Conservation (phyloP, 1,140 invertebrate genomes). For the Phenacoccus solenopsis region DNA sequence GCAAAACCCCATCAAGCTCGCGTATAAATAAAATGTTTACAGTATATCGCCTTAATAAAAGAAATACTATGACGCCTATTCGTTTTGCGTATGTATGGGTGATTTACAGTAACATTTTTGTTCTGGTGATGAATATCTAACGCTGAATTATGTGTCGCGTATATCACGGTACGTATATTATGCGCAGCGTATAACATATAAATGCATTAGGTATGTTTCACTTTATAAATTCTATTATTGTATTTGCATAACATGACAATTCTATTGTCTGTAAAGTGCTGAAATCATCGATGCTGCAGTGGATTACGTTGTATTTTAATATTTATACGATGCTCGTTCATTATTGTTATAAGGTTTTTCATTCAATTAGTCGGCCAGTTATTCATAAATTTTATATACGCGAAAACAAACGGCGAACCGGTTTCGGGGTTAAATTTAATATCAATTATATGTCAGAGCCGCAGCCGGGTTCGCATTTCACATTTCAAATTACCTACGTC, state of each 20-base stretch:
- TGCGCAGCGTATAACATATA: slow-evolving; percentile 12
- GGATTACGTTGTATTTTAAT: slow-evolving; percentile 12
- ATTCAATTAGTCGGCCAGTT: slow-evolving; percentile 6
- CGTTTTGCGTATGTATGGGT: not conserved
- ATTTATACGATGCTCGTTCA: slow-evolving; percentile 12
- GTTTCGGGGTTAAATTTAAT: not conserved
- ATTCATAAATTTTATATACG: slow-evolving; percentile 9
- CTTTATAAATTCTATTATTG: slow-evolving; percentile 17
- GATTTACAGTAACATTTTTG: slow-evolving; percentile 15
- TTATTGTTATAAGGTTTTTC: slow-evolving; percentile 8
- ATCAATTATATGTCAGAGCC: too few relatives aligned
- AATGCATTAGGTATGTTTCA: slow-evolving; percentile 15
- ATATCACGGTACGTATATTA: slow-evolving; percentile 11
- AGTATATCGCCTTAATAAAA: slow-evolving; percentile 14
- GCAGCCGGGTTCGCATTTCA: not conserved
- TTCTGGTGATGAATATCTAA: slow-evolving; percentile 14
- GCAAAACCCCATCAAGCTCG: not conserved
- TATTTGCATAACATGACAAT: slow-evolving; percentile 17
- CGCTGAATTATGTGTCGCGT: slow-evolving; percentile 16
- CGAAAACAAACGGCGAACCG: not conserved
- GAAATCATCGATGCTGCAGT: slow-evolving; percentile 15
- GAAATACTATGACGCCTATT: slow-evolving; percentile 15
- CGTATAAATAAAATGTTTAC: slow-evolving; percentile 13
- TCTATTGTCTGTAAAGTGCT: slow-evolving; percentile 17
- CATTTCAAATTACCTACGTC: too few relatives aligned